phyloP scores from a whole-genome alignment of 2,113 vertebrate species.

The Saccopteryx bilineata region DNA sequence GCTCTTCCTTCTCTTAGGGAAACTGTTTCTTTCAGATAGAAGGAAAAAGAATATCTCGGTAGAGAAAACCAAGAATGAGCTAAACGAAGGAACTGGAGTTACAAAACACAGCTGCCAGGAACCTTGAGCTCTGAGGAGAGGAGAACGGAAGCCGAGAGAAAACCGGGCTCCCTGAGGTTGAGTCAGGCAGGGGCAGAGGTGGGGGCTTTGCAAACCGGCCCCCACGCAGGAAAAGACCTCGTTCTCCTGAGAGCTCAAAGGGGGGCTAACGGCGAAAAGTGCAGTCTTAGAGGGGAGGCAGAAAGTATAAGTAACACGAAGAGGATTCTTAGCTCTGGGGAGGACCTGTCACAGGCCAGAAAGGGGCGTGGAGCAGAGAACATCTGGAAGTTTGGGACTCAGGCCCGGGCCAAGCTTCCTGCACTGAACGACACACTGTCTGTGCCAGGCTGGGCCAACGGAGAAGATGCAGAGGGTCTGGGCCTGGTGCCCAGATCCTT shows the following conservation, averaged over 20 bases:
- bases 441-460: not conserved
- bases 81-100: not conserved
- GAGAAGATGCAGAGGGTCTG: not conserved
- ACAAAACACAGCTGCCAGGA: conserved; percentile 30
- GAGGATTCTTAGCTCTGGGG: conserved; percentile 19
- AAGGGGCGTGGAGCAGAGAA: not conserved
- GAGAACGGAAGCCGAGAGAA: not conserved
- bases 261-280: not conserved
- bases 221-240: conserved; percentile 12
- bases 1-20: not conserved
- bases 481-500: not conserved
- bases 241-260: conserved; percentile 45
- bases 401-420: conserved; percentile 32
- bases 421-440: not conserved
- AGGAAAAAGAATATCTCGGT: not conserved
- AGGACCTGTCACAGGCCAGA: conserved; percentile 1
- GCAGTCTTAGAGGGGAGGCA: not conserved
- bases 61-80: conserved; percentile 32
- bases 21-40: conserved; percentile 14
- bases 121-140: not conserved
- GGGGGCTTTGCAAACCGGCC: not conserved
- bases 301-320: conserved; percentile 42
- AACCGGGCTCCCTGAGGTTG: not conserved
- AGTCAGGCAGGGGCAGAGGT: not conserved
- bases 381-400: conserved; percentile 66